A percentile compares a stretch with the other conserved stretches of the same genome.
These are phyloP conservation scores for Aptenodytes forsteri DNA, from an alignment of 2,113 vertebrate species.

Conservation along the genomic window DNA sequence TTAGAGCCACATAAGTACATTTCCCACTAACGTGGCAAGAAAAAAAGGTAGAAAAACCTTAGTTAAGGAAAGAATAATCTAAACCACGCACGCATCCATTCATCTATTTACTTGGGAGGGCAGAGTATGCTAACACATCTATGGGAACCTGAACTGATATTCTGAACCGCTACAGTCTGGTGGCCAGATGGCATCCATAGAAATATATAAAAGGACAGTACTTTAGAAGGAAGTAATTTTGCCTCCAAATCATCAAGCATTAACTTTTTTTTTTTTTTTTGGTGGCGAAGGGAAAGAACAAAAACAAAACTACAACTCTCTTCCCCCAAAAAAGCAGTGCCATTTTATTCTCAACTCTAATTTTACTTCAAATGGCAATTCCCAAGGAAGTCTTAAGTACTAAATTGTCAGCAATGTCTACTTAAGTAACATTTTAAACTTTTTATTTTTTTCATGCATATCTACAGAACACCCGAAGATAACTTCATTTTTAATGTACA, in stretches of 20 bases:
- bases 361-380: neutral
- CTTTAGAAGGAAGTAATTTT: neutral
- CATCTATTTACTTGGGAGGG: neutral
- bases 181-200: neutral
- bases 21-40: neutral
- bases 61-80: neutral
- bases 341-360: neutral
- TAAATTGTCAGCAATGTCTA: neutral
- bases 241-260: neutral
- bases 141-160: neutral
- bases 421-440: neutral
- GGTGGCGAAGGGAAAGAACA: neutral
- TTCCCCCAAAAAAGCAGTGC: neutral
- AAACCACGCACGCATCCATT: neutral
- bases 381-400: neutral
- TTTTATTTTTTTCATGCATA: neutral
- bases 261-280: neutral
- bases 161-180: neutral
- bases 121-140: neutral
- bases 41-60: neutral
- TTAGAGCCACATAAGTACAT: neutral
- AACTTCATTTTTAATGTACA: neutral
- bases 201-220: neutral
- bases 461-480: neutral
- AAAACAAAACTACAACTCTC: neutral